Percentiles rank a stretch among this genome's conserved stretches.
Evolutionary conservation across 2,113 vertebrate species (phyloP).

Genomic region (Elephas maximus): DNA sequence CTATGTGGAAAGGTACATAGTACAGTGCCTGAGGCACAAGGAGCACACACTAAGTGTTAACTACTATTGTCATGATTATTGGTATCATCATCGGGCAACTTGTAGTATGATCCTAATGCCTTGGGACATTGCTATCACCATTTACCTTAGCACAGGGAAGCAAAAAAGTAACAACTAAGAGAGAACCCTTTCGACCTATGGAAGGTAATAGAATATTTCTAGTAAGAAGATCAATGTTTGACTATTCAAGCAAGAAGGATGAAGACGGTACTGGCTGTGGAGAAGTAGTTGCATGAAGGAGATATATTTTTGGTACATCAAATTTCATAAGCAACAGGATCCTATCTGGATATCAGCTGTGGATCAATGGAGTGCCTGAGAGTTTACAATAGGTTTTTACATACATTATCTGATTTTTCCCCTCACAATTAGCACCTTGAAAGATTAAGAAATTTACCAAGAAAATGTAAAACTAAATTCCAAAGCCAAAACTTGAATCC

Average conservation of each 20-base stretch:
- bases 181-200: background rate
- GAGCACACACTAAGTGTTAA: background rate
- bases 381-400: background rate
- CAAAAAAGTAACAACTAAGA: background rate
- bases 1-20: background rate
- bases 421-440: background rate
- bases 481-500: slow-evolving; percentile 22
- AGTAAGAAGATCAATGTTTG: background rate
- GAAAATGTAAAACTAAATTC: background rate
- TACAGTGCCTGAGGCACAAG: background rate
- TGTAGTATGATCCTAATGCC: background rate
- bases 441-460: background rate
- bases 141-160: background rate
- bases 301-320: slow-evolving; percentile 7
- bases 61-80: background rate
- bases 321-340: slow-evolving; percentile 1
- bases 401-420: background rate
- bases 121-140: background rate
- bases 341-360: background rate
- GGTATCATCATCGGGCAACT: background rate
- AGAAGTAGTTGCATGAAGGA: background rate
- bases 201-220: background rate
- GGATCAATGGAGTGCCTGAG: background rate
- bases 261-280: background rate
- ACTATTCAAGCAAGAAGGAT: background rate